These are phyloP conservation scores for Polypterus senegalus DNA, from an alignment of 2,113 vertebrate genomes.

Conservation along the genomic window DNA sequence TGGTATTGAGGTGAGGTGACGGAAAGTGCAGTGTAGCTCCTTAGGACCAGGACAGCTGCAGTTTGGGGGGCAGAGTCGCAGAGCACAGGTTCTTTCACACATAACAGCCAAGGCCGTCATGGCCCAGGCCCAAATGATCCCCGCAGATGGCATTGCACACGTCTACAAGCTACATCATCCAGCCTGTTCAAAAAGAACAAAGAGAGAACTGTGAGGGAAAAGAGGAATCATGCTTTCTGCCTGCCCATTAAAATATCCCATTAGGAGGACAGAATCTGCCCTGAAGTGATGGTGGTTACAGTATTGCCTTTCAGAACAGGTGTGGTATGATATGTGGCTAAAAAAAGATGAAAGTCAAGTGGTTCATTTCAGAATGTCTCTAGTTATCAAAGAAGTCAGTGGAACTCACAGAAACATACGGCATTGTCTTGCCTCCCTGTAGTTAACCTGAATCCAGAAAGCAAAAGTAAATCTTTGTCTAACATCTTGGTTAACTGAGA, in stretches of 20 bases:
- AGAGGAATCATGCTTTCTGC: not conserved
- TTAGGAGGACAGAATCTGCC: not conserved
- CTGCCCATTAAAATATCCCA: not conserved
- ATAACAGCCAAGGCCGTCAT: conserved; percentile 31
- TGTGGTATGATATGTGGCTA: not conserved
- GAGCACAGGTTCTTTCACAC: conserved; percentile 21
- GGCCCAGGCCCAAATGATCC: conserved; percentile 30
- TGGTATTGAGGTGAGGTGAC: conserved; percentile 42
- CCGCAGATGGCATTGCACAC: conserved; percentile 27
- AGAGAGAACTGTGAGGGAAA: not conserved
- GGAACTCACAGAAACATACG: no score
- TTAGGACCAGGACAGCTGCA: conserved; percentile 49
- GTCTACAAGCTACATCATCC: conserved; percentile 37
- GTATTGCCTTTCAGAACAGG: not conserved
- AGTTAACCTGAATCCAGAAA: no score
- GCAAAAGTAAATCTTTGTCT: no score
- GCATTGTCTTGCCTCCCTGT: no score
- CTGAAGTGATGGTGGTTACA: not conserved
- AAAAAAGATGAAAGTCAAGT: not conserved
- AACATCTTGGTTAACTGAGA: no score
- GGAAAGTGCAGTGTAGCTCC: conserved; percentile 62
- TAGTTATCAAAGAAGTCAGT: no score
- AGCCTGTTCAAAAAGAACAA: conserved; percentile 23
- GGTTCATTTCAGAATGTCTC: no score
- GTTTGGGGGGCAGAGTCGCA: conserved; percentile 36